Evolutionary conservation across 1,140 invertebrate species (phyloP).

Genomic region (Trissolcus basalis): DNA sequence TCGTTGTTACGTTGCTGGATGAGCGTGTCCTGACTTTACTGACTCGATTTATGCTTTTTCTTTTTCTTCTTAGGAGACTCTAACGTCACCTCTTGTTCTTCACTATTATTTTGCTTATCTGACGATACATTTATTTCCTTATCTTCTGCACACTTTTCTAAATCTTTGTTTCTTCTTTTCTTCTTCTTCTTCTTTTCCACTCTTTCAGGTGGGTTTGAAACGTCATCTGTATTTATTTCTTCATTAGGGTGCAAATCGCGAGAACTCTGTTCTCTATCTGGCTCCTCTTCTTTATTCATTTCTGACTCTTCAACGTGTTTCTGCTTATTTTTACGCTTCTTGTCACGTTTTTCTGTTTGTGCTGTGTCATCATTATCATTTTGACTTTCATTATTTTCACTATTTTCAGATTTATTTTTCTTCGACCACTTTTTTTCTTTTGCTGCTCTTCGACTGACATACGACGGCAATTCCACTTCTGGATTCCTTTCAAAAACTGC

Average conservation of each 20-base stretch:
- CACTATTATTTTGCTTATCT: not conserved
- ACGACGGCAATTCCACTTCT: constrained; percentile 56
- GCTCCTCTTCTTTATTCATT: too few relatives aligned
- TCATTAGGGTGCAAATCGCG: too few relatives aligned
- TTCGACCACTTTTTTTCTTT: constrained; percentile 13
- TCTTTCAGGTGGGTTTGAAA: not conserved
- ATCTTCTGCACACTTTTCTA: not conserved
- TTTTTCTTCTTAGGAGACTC: not conserved
- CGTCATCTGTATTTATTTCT: too few relatives aligned
- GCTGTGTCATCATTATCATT: not conserved
- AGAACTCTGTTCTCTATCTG: too few relatives aligned
- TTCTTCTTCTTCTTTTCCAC: constrained; percentile 14
- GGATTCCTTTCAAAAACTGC: constrained; percentile 86
- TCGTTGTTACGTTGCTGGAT: too few relatives aligned
- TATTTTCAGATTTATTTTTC: not conserved
- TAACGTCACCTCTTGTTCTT: not conserved
- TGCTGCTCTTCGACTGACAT: not conserved
- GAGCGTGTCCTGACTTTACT: not conserved
- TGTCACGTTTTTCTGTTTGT: not conserved
- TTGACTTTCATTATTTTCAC: constrained; percentile 1
- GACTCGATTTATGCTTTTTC: constrained; percentile 10
- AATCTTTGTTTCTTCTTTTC: constrained; percentile 3
- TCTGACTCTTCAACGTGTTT: too few relatives aligned
- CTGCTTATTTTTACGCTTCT: too few relatives aligned
- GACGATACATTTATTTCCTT: not conserved